Evolutionary conservation across 2,113 vertebrate genomes (phyloP), one percentile per base, ranked within the genome.

Genomic region (Pelmatolapia mariae): DNA sequence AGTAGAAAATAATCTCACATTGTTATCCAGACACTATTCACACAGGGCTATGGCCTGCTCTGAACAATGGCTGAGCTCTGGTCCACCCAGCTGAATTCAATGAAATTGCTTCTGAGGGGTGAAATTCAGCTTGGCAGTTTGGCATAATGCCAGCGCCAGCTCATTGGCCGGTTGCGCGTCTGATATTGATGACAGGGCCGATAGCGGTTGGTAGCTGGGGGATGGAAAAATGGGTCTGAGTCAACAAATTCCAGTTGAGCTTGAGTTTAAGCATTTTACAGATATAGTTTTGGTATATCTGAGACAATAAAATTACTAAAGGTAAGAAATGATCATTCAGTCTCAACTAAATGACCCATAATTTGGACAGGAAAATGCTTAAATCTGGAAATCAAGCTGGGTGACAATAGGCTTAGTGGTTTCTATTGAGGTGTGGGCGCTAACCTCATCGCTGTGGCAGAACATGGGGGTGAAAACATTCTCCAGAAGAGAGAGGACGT

Each of bases 391-490:
- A 12, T 76, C 71, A 76, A 50, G 24, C 71, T 76, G 24, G 43
- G 24, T 50, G 71, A 50, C 16, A 31, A 19, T 76, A 76, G 26
- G 73, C 18, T 78, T 52, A 31, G 10, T 33, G 7, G 26, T 78
- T 52, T 78, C 45, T 12, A 52, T 31, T 52, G 31, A 38, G 76
- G 54, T 85, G 18, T 18, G 2, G 80, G 18, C 3, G 3, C 91
- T 93, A 12, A 99, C 98, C 97, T 99, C 98, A 93, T 99, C 98
- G 54, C 98, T 99, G 91, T 99, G 98, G 91, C 98, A 99, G 94
- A 99, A 99, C 97, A 99, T 98, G 45, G 98, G 98, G 11, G 98
- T 99, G 89, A 99, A 99, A 82, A 99, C 98, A 6, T 97, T 98
- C 94, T 99, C 98, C n/a, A 99, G 94, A 2, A 99, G 97, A 22